Conservation (phyloP, 2,888 invertebrate species). For the Byasa hedistus region DNA sequence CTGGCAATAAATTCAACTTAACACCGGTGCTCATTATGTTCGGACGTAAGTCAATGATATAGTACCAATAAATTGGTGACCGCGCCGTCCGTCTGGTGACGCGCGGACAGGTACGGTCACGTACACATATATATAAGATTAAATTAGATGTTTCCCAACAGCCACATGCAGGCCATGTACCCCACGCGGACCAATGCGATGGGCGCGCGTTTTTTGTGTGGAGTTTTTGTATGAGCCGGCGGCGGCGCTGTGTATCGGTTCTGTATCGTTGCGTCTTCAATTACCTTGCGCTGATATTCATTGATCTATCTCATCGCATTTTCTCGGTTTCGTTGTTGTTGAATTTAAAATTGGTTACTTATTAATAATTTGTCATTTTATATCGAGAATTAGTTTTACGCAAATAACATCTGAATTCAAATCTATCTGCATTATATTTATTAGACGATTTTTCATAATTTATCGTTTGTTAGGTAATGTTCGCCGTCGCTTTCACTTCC, state of each 20-base stretch:
- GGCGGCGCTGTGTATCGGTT: constrained; percentile 27
- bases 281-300: not conserved
- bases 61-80: constrained; percentile 60
- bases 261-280: constrained; percentile 1
- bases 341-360: too few relatives aligned
- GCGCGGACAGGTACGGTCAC: constrained; percentile 61
- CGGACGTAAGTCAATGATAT: constrained; percentile 63
- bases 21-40: constrained; percentile 57
- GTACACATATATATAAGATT: constrained; percentile 51
- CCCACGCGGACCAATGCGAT: constrained; percentile 46
- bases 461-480: not conserved
- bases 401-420: too few relatives aligned
- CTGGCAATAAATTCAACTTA: constrained; percentile 63
- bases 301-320: not conserved
- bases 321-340: not conserved
- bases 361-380: too few relatives aligned
- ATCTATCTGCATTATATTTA: too few relatives aligned
- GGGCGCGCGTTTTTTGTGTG: constrained; percentile 44
- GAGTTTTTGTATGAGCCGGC: constrained; percentile 35
- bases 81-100: constrained; percentile 62
- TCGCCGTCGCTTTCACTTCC: not conserved
- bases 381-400: too few relatives aligned
- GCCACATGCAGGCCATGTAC: constrained; percentile 52
- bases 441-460: too few relatives aligned
- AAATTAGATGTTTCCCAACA: constrained; percentile 59